These are phyloP conservation scores for roundworm (Caenorhabditis elegans) DNA, from an alignment of 1,140 invertebrate genomes.

Conservation along the genomic window DNA sequence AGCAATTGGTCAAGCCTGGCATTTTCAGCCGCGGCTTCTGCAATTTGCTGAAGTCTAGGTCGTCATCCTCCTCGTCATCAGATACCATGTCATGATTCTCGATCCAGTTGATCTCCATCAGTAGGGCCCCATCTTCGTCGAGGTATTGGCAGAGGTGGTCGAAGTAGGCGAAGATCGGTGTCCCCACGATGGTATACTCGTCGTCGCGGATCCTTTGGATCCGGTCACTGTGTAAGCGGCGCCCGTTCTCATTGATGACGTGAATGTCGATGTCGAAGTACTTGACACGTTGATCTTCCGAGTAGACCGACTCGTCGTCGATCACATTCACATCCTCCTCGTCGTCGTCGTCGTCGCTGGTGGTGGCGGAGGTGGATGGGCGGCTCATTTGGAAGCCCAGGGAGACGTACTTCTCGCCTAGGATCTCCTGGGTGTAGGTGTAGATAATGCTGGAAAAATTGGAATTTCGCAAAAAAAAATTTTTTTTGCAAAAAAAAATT, in stretches of 20 bases:
- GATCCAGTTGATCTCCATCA: neutral
- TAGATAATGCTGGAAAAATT: neutral
- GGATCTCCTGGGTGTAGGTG: neutral
- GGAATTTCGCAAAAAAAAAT: neutral
- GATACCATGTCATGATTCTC: neutral
- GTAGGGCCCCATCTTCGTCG: neutral
- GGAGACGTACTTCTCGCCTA: neutral
- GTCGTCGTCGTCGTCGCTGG: neutral
- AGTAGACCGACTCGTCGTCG: neutral
- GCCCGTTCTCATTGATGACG: neutral
- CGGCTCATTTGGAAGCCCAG: neutral
- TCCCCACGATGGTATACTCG: neutral
- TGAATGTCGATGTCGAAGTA: neutral
- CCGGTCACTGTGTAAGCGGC: neutral
- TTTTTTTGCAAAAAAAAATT: too few relatives aligned
- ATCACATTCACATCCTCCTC: neutral
- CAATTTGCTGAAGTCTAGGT: neutral
- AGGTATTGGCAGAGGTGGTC: neutral
- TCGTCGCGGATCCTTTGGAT: neutral
- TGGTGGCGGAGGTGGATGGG: neutral
- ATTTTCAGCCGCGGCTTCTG: neutral
- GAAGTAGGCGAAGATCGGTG: neutral
- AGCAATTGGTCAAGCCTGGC: neutral
- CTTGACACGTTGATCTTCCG: neutral
- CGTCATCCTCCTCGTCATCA: neutral